phyloP scores from a whole-genome alignment of 2,113 vertebrate genomes.

The Tragelaphus buxtoni region DNA sequence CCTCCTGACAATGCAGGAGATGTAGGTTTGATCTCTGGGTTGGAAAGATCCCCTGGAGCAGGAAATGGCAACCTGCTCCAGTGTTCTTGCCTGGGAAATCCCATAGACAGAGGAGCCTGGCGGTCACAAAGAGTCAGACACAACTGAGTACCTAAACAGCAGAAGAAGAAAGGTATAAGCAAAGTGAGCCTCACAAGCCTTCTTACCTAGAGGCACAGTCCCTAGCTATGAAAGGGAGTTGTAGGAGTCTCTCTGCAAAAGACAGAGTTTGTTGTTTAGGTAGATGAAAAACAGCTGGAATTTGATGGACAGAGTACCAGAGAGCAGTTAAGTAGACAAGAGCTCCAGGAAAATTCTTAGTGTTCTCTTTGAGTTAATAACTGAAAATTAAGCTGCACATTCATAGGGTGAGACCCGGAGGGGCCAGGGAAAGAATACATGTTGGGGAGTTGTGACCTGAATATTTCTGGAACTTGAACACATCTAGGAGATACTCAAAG shows the following conservation, averaged over 20 bases:
- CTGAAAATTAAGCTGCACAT: neutral
- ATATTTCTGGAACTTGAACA: neutral
- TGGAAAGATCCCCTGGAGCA: neutral
- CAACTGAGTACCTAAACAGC: neutral
- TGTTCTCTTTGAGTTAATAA: neutral
- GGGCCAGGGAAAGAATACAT: neutral
- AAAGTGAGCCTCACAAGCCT: neutral
- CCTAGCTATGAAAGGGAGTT: neutral
- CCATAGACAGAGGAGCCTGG: neutral
- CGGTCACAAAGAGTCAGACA: neutral
- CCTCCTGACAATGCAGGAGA: neutral
- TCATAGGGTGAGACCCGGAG: neutral
- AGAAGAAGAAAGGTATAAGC: neutral
- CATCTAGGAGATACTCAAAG: neutral
- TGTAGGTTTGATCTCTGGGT: neutral
- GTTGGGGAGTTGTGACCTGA: neutral
- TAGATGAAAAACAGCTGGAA: neutral
- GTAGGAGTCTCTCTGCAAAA: neutral
- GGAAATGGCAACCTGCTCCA: neutral
- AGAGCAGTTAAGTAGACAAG: neutral
- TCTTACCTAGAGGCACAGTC: neutral
- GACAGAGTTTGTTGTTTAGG: neutral
- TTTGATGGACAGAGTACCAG: neutral
- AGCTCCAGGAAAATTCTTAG: neutral
- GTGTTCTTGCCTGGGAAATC: neutral